Base-by-base conservation (phyloP, 2,888 invertebrate genomes). In the Eudasyphora cyanicolor region DNA sequence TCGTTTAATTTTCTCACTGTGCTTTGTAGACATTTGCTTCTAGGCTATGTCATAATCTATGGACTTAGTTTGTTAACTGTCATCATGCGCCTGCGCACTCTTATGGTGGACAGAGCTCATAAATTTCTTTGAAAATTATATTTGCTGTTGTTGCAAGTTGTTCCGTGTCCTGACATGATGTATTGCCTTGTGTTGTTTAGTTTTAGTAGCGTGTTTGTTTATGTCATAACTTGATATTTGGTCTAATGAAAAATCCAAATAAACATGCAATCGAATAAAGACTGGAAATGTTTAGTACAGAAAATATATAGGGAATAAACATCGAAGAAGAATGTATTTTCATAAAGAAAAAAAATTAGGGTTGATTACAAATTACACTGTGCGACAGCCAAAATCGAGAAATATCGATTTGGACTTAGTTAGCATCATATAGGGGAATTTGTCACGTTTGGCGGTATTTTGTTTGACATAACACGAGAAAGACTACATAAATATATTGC, bases 151-250 rank as follows among this genome's bases (percentile, higher is more conserved):
- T 54, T 19, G 54, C 24, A 19, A 54, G 54, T 54, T 54, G 24
- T 62, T 75, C 32, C 42, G 32, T 75, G 75, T 62, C 75, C 29
- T 62, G 62, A 64, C 75, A 75, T 75, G 75, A 75, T 75, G 62
- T 62, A 75, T 75, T 45, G 32, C 8, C 24, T 4, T 49, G 32
- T 49, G 32, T 75, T 27, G 14, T 62, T 29, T n/a, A 45, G 62
- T 45, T 75, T 19, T 62, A 75, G 62, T 62, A 75, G 75, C 75
- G 75, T 75, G 75, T 75, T 49, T 75, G 60, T 45, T 74, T 67
- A 67, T 74, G 74, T 74, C 45, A 45, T 45, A 62, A 60, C 19
- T 45, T 45, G 29, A 45, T 24, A 45, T 49, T 49, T 62, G 19
- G 42, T 67, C 42, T 42, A 21, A 27, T 27, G 45, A 35, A 27